phyloP scores from a whole-genome alignment of 2,888 invertebrate genomes.

The Julus scanicus region DNA sequence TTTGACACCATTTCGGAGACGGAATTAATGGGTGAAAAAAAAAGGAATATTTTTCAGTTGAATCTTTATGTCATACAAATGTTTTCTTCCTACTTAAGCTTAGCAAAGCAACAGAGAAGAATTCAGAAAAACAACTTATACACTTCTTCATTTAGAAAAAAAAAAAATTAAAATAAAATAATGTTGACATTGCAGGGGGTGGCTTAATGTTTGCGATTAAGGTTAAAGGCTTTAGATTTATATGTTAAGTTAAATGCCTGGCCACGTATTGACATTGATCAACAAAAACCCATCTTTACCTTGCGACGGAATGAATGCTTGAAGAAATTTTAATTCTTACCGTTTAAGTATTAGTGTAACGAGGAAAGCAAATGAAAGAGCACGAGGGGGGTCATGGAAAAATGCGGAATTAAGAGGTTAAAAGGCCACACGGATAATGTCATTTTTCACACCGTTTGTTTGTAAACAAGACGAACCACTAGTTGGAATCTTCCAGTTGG shows the following conservation, averaged over 20 bases:
- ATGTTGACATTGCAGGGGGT: conserved; percentile 41
- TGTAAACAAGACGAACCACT: conserved; percentile 19
- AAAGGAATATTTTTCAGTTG: not conserved
- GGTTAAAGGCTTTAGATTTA: conserved; percentile 29
- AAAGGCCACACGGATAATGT: not conserved
- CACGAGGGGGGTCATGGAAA: not conserved
- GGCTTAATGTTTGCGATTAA: conserved; percentile 40
- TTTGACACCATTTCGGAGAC: conserved; percentile 31
- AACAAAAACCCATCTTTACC: conserved; percentile 5
- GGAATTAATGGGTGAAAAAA: not conserved
- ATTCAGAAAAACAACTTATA: conserved; percentile 16
- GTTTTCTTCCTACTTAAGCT: conserved; percentile 44
- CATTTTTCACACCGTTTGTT: conserved; percentile 31
- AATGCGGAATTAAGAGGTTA: not conserved
- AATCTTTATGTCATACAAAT: conserved; percentile 47
- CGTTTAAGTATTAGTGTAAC: conserved; percentile 9
- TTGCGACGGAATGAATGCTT: not conserved
- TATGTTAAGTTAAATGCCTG: not conserved
- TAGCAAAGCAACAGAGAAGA: conserved; percentile 31
- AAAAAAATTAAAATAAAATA: not conserved
- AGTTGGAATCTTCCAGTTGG: conserved; percentile 2
- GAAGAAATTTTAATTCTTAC: not conserved
- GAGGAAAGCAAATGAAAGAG: not conserved
- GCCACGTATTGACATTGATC: conserved; percentile 31
- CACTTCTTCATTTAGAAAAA: conserved; percentile 16